Evolutionary conservation across 2,113 vertebrate species (phyloP), one percentile per base, ranked within the genome.

Genomic region (Psilopogon haemacephalus): DNA sequence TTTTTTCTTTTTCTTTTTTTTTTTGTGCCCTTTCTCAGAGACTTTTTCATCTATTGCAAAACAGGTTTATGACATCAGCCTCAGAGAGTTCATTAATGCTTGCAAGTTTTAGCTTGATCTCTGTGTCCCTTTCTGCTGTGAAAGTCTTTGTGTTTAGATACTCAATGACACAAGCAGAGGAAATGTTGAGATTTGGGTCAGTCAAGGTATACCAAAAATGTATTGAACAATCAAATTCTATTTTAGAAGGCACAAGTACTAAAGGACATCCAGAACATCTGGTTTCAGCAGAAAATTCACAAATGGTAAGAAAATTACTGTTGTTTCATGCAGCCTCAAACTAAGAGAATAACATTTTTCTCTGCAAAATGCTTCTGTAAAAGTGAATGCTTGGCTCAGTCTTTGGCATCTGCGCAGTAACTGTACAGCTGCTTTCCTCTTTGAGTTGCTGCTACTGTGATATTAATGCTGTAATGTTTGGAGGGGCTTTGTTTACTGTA

Each of bases 231-330:
- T 24, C 30, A 70, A 86, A 78, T 92, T 90, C 90, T 81, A 13
- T 96, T 95, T 76, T 78, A 97, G 96, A 85, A 89, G 27, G 20
- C 70, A n/a, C 3, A 5, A 73, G 27, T 86, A 21, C 75, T 79
- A 69, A 67, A 48, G 93, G 75, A 86, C 50, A 24, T 69, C 38
- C 70, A 82, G 92, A 94, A 64, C 12, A 10, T 37, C 71, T 89
- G 18, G 33, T 55, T 94, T 84, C 86, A 37, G 33, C 65, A 15
- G 87, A 80, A 93, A 95, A 78, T 68, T 68, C 96, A 75, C 91
- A 96, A 76, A 89, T 70, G 79, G 98, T 98, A 96, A 96, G 97
- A 83, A 78, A 93, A 33, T 23, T 55, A 23, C 75, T 77, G 21
- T 74, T 84, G 3, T 40, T 86, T 63, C 17, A 13, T 68, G 33